Base-by-base conservation (phyloP, 2,888 invertebrate species). In the Tachina fera region DNA sequence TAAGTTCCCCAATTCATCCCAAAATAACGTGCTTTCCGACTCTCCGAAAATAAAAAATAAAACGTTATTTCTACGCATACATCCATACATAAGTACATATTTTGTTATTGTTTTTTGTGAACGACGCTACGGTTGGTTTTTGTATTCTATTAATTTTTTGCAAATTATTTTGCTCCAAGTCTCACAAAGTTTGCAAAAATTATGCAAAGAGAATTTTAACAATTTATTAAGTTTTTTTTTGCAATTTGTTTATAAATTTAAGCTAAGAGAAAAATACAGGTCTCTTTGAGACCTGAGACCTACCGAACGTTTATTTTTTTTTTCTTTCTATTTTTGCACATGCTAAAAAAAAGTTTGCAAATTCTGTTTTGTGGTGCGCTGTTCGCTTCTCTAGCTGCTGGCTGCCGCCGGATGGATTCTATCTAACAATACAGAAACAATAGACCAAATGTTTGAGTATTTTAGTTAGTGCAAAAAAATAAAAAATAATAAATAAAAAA, bases 191-290 rank as follows among this genome's bases (percentile, higher is more conserved):
- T 74, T 71, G 76, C 71, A 60, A 75, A 83, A 56, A 9, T 39
- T n/a, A 49, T 10, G n/a, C n/a, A 70, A 47, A 74, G 74, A 74
- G 81, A 68, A 60, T 39, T 68, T 74, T 14, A 74, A 53, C 45
- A 80, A 74, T 74, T 79, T 67, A 72, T 63, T 74, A 65, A 45
- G 51, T 61, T 71, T 65, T 45, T 61, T 53, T 58, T 71, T 58
- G 56, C 49, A 14, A 56, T 16, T 68, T 43, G 43, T 53, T 60
- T 67, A 56, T 58, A 68, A 76, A 45, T 31, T 45, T 1, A 56
- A 31, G 41, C n/a, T 56, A 71, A 79, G 79, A 79, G 79, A 53
- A 79, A 10, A 79, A 11, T 31, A n/a, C 43, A 53, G 61, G 41
- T 49, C 31, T 47, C 3, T 0, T 19, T 14, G 14, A 71, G 70